Evolutionary conservation across 2,797 vertebrate species (phyloP), one percentile per base, ranked within the genome.

Genomic region (Anguilla obscura): DNA sequence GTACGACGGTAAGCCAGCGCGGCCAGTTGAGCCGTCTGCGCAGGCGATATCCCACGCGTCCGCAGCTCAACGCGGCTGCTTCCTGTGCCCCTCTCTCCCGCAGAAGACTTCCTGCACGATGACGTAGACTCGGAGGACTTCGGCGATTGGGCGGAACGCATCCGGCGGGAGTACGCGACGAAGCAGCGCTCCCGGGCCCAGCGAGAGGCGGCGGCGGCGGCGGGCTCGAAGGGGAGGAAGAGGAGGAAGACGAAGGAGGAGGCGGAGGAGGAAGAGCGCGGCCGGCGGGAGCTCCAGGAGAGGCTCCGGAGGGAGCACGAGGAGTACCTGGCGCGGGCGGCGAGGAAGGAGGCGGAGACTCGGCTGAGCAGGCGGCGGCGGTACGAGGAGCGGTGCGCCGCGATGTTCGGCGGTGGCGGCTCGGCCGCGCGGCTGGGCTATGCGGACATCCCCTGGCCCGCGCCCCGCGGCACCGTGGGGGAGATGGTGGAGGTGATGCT

Each of bases 381-480:
- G 0, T 97, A 97, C 0, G 95, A 96, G 21, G 95, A 94, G 27
- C 91, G 87, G 24, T 97, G 96, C 6, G 92, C 94, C 0, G 91
- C 92, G 0, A 94, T 96, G 0, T 96, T 96, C 36, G 36, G 36
- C 1, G 36, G 36, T 0, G 45, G 87, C 0, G 87, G 87, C 14
- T 85, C 92, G 1, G 91, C 90, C 0, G 87, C 87, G 0, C 93
- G 94, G 86, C 94, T 98, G 92, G 91, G 94, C 91, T 98, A 97
- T 50, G 40, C 86, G 0, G 97, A 97, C 92, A 97, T 98, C 91
- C 98, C 97, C 74, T 98, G 97, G 98, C 97, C 97, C 0, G 93
- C 95, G 3, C 95, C 95, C 0, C 90, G 86, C 0, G 97, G 97
- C 24, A 95, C 96, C 0, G 96, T 97, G 52, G 91, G 94, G 2